Base-by-base conservation (phyloP, 2,888 invertebrate genomes). In the Empis stercorea region DNA sequence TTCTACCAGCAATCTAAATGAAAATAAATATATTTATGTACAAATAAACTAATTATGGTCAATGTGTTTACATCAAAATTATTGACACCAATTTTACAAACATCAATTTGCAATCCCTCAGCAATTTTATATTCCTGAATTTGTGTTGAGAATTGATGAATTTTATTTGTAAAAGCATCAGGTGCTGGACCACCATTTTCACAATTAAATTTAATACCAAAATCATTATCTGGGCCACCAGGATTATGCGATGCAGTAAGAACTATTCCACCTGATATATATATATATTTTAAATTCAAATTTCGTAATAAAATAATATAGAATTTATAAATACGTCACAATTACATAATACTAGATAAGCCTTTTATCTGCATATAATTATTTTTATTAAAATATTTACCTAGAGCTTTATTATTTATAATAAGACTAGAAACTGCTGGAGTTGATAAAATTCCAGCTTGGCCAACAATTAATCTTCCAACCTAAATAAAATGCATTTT, bases 231-330 rank as follows among this genome's bases (percentile, higher is more conserved):
- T 9, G 92, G 91, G 32, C 99, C 99, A 46, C 99, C 99, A 1
- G 99, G 99, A 71, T 99, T 99, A 71, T 99, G 99, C 14, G 95
- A 95, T 0, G 99, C 99, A 1, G 99, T 99, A 38, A 99, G 74
- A 37, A 99, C 87, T 56, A 99, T 96, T 11, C 97, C 99, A 56
- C 96, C 96, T 76, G 66, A 54, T 45, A 54, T 5, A 16, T 10
- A 13, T 2, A 38, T 4, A 11, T 10, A 11, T 13, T 17, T 5
- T 27, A 27, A 27, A 1, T 27, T 23, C n/a, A 16, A 15, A 37
- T 3, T 10, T n/a, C n/a, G n/a, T n/a, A n/a, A n/a, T n/a, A n/a
- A n/a, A n/a, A n/a, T n/a, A n/a, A n/a, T n/a, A n/a, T n/a, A n/a
- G n/a, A n/a, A n/a, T n/a, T n/a, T n/a, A n/a, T n/a, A n/a, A n/a